A percentile compares a stretch with the other conserved stretches of the same genome.
Evolutionary conservation across 1,140 invertebrate species (phyloP).

Genomic region (Drosophila teissieri): DNA sequence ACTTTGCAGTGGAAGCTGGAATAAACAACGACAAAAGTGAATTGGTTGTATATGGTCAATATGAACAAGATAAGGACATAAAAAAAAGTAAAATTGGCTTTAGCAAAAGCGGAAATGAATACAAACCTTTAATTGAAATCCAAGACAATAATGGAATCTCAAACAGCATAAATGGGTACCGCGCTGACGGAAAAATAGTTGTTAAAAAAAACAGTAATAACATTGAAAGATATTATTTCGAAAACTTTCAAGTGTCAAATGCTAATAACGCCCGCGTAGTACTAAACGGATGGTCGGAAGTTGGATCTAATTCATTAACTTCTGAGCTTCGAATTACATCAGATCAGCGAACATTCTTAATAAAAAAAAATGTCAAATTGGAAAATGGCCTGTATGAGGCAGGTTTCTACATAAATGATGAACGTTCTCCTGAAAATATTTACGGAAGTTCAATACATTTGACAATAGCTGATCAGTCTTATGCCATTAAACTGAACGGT

Average conservation of each 20-base stretch:
- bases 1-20: slow-evolving; percentile 69
- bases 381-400: slow-evolving; percentile 58
- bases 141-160: slow-evolving; percentile 86
- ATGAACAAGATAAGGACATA: slow-evolving; percentile 86
- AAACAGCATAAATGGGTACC: slow-evolving; percentile 85
- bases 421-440: slow-evolving; percentile 53
- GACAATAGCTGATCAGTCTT: slow-evolving; percentile 28
- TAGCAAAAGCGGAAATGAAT: slow-evolving; percentile 87
- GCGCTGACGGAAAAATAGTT: slow-evolving; percentile 86
- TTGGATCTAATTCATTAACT: slow-evolving; percentile 29
- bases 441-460: slow-evolving; percentile 62
- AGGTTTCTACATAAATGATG: slow-evolving; percentile 69
- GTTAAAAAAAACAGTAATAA: slow-evolving; percentile 85
- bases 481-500: slow-evolving; percentile 38
- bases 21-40: slow-evolving; percentile 66
- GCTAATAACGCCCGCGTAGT: slow-evolving; percentile 84
- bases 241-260: slow-evolving; percentile 86
- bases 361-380: slow-evolving; percentile 60
- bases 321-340: slow-evolving; percentile 57
- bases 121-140: slow-evolving; percentile 89
- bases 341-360: slow-evolving; percentile 52
- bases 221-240: slow-evolving; percentile 86
- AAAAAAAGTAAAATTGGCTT: slow-evolving; percentile 88
- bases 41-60: slow-evolving; percentile 84
- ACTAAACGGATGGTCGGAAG: slow-evolving; percentile 85